phyloP scores from a whole-genome alignment of 1,140 invertebrate genomes.

The Ridgeia piscesae region DNA sequence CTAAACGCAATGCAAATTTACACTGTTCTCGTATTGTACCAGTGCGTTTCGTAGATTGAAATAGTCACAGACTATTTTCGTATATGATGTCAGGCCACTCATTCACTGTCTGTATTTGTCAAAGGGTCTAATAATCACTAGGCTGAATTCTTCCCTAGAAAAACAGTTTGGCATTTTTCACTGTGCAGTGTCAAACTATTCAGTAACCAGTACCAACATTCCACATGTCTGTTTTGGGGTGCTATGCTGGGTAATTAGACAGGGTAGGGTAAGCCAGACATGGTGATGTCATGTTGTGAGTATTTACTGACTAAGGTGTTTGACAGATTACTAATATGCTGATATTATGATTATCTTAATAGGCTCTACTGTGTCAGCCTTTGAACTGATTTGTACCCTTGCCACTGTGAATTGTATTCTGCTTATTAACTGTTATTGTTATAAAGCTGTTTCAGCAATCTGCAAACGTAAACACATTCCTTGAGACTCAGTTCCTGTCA shows the following conservation, averaged over 20 bases:
- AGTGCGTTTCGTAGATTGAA: too few relatives aligned
- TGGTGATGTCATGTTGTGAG: neutral
- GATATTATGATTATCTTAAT: neutral
- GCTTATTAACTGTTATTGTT: neutral
- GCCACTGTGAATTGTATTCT: neutral
- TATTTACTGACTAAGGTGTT: neutral
- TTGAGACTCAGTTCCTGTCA: neutral
- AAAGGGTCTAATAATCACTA: too few relatives aligned
- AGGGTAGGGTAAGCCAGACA: neutral
- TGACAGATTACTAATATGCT: neutral
- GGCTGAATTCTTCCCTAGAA: too few relatives aligned
- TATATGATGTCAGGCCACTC: too few relatives aligned
- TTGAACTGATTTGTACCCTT: neutral
- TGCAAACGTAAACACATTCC: neutral
- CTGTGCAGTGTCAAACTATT: neutral
- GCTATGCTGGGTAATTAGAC: neutral
- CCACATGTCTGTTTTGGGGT: neutral
- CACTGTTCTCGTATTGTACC: too few relatives aligned
- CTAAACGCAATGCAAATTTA: too few relatives aligned
- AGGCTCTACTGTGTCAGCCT: neutral
- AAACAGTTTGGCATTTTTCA: too few relatives aligned
- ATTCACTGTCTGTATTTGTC: too few relatives aligned
- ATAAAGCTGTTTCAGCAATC: neutral
- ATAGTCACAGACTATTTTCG: too few relatives aligned
- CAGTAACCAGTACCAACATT: neutral